phyloP scores from a whole-genome alignment of 1,140 invertebrate genomes.

The Pteromalus puparum region DNA sequence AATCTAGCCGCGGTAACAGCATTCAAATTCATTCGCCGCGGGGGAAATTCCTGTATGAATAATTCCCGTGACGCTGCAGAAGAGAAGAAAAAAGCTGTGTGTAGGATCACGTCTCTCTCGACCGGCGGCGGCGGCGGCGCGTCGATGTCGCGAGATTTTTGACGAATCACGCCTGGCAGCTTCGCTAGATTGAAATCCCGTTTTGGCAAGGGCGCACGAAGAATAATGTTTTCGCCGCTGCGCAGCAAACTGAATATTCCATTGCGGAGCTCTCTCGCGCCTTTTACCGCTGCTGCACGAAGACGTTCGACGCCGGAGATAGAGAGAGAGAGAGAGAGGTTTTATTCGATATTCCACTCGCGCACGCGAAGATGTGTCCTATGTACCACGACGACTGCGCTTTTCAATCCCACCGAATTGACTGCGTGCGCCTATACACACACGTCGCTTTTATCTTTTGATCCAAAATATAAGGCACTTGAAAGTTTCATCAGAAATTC shows the following conservation, averaged over 20 bases:
- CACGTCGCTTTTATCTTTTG: not conserved
- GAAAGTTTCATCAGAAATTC: no score
- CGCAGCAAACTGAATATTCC: constrained; percentile 58
- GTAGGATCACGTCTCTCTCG: not conserved
- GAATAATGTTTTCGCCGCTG: constrained; percentile 56
- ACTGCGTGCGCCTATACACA: not conserved
- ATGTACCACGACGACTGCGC: constrained; percentile 22
- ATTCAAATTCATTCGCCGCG: not conserved
- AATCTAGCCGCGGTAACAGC: not conserved
- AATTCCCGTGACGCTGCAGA: not conserved
- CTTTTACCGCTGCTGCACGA: constrained; percentile 13
- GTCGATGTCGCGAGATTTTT: constrained; percentile 28
- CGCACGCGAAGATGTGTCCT: constrained; percentile 53
- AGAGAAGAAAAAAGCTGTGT: not conserved
- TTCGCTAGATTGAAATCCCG: constrained; percentile 27
- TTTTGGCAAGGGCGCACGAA: constrained; percentile 48
- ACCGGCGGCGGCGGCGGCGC: not conserved
- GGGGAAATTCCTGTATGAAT: constrained; percentile 1
- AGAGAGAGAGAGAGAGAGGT: not conserved
- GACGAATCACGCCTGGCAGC: constrained; percentile 25
- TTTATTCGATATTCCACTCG: constrained; percentile 64
- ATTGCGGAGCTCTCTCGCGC: constrained; percentile 26
- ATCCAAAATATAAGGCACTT: no score
- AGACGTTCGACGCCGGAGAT: not conserved
- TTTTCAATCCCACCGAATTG: constrained; percentile 51